Evolutionary conservation across 1,140 invertebrate species (phyloP).

Genomic region (Nasonia longicornis): DNA sequence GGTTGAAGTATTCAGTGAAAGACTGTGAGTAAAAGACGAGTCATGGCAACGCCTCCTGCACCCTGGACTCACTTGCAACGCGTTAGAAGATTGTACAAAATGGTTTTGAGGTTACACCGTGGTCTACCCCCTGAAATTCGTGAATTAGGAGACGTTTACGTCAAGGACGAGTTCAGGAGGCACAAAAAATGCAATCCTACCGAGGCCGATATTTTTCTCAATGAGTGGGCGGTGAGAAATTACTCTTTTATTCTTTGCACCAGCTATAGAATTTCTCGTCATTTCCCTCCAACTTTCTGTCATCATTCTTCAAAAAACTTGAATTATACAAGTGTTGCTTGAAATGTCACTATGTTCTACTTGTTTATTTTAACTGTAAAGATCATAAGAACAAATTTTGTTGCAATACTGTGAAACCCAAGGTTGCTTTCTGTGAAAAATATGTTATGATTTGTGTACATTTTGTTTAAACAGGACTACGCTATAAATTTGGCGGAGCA

Average conservation of each 20-base stretch:
- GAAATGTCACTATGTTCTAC: conserved; percentile 1
- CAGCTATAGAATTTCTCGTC: neutral
- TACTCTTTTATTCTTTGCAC: neutral
- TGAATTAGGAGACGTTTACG: conserved; percentile 85
- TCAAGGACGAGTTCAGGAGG: conserved; percentile 87
- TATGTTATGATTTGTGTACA: neutral
- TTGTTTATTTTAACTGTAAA: neutral
- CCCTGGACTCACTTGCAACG: conserved; percentile 72
- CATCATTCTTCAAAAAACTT: conserved; percentile 1
- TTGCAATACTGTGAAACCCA: neutral
- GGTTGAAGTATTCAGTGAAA: too few species aligned
- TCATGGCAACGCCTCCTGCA: neutral
- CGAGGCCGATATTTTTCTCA: conserved; percentile 83
- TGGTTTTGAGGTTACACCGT: conserved; percentile 86
- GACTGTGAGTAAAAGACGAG: neutral
- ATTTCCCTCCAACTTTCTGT: neutral
- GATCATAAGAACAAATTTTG: neutral
- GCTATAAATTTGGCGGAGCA: conserved; percentile 80
- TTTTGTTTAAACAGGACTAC: conserved; percentile 76
- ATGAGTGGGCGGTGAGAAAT: conserved; percentile 87
- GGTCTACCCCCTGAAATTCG: conserved; percentile 83
- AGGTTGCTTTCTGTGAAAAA: neutral
- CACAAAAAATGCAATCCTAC: conserved; percentile 82
- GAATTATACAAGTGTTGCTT: conserved; percentile 6
- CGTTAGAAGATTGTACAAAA: conserved; percentile 87